Base-by-base conservation (phyloP, 92 coral and sea anemone genomes). In the Bergia sp. region DNA sequence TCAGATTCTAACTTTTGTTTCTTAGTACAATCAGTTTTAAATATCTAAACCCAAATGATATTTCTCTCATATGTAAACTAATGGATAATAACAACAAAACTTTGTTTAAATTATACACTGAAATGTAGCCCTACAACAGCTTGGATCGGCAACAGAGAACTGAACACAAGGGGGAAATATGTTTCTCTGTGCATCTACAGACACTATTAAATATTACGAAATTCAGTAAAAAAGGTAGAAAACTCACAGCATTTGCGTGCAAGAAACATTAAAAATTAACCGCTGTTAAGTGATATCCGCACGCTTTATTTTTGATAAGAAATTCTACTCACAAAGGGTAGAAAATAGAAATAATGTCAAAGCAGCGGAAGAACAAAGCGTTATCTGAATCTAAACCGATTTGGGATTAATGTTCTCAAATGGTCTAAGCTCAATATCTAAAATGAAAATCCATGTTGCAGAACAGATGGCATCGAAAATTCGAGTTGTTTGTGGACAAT, bases 381-480 rank as follows among this genome's bases (percentile, higher is more conserved):
- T 23, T 23, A 16, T 80, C 13, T 38, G 12, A 80, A 29, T 21
- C 12, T 38, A 37, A 57, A n/a, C 45, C 72, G 47, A 57, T 57
- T 80, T 65, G 64, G 15, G 21, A 79, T 29, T 13, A 79, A 78
- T 47, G 7, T 47, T 55, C 82, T 79, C 37, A n/a, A 40, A 80
- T 57, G 41, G 72, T 79, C 55, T 21, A 13, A 12, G 71, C 71
- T 18, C 47, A 53, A 80, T 80, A 80, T 80, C 72, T 55, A 37
- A 80, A 80, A 37, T 37, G 72, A 37, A 29, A 11, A 50, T 49
- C 38, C 82, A 9, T 7, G 16, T 20, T 1, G 49, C 13, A 15
- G 49, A 55, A 78, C 85, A 80, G 85, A 80, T 55, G 85, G 42
- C 12, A 53, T 80, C 73, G 85, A 80, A 80, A 37, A 43, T 57